Percentiles rank a stretch among this genome's conserved stretches.
These are phyloP conservation scores for Tilapia sparmanii DNA, from an alignment of 2,113 vertebrate genomes.

Conservation along the genomic window DNA sequence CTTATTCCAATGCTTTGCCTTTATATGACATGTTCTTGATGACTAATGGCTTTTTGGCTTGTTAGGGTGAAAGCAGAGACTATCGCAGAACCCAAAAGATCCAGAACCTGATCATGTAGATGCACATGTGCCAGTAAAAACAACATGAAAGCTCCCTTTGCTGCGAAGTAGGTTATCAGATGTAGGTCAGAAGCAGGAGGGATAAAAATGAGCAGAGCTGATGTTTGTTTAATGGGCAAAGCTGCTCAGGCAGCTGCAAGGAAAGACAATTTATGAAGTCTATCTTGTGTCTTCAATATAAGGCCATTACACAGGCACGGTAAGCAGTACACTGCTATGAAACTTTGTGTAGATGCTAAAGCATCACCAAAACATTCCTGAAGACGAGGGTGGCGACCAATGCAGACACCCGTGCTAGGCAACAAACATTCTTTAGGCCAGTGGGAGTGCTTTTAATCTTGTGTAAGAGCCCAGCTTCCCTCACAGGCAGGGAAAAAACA, in stretches of 20 bases:
- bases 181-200: constrained; percentile 60
- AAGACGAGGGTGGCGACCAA: constrained; percentile 41
- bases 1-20: constrained; percentile 13
- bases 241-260: neutral
- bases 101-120: neutral
- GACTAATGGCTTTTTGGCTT: constrained; percentile 7
- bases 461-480: constrained; percentile 22
- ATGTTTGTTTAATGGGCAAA: constrained; percentile 39
- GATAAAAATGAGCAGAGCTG: constrained; percentile 8
- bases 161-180: constrained; percentile 65
- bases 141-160: neutral
- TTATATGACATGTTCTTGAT: neutral
- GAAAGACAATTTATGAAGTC: neutral
- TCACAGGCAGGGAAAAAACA: neutral
- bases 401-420: constrained; percentile 47
- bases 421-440: constrained; percentile 62
- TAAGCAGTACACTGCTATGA: neutral
- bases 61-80: neutral
- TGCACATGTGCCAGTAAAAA: neutral
- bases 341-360: neutral
- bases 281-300: neutral
- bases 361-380: constrained; percentile 58
- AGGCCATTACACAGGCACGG: neutral
- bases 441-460: constrained; percentile 62
- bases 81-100: neutral